Evolutionary conservation across 2,888 invertebrate genomes (phyloP), one percentile per base, ranked within the genome.

Genomic region (Lasioglossum calceatum): DNA sequence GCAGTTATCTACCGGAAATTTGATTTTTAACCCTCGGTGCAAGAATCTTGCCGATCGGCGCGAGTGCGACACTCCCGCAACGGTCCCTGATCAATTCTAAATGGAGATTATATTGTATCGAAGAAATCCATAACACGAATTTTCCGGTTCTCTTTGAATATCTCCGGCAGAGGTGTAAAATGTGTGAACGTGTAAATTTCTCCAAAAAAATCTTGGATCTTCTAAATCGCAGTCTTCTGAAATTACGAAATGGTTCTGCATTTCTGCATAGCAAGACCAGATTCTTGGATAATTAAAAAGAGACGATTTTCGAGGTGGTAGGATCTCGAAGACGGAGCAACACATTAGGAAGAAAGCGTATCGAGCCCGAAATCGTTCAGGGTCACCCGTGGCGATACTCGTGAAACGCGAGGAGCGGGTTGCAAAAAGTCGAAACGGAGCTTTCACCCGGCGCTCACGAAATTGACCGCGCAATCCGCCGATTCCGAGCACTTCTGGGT

Each of bases 391-490:
- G 27, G 14, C 14, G 67, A 19, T 32, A 19, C 61, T 27, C 27
- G 14, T 64, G 36, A 67, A 67, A 67, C 23, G 39, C 12, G 54
- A 36, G 27, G 4, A 23, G 5, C 42, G 23, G 10, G 19, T 67
- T 64, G 54, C 50, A 58, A 50, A 39, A 47, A 79, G 70, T 75
- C 42, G 58, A 50, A 42, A 61, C 77, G 73, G 81, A 82, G 79
- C 78, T 87, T 88, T 90, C 81, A 85, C 82, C 44, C 78, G 72
- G 14, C 44, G 42, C 58, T 67, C 54, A 78, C 76, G 83, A 90
- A 88, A 85, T 88, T 82, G 88, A 64, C 79, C 82, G 84, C 76
- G 64, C 82, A 39, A 82, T 85, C 77, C 71, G 23, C 86, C 86
- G 86, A 86, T 87, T 82, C 77, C 77, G 79, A 64, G 58, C 75